phyloP scores from a whole-genome alignment of 2,113 vertebrate genomes.

The Myxocyprinus asiaticus region DNA sequence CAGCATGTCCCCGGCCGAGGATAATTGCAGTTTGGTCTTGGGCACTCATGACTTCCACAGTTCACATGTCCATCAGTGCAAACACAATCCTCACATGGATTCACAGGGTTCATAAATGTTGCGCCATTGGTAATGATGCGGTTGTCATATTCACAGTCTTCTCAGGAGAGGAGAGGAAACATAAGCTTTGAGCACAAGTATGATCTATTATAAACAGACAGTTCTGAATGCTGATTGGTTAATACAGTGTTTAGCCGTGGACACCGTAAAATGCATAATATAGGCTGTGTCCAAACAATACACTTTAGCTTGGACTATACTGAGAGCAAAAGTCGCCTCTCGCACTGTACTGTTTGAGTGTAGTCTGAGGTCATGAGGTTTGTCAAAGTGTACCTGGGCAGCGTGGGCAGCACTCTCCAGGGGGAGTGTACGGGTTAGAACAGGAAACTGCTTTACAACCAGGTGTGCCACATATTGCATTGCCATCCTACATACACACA shows the following conservation, averaged over 20 bases:
- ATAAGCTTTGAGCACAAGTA: background rate
- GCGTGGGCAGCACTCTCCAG: conserved; percentile 81
- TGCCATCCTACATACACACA: conserved; percentile 73
- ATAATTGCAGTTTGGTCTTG: conserved; percentile 75
- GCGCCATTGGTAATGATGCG: conserved; percentile 78
- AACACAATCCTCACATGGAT: conserved; percentile 80
- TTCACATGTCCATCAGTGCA: conserved; percentile 74
- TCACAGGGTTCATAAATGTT: conserved; percentile 73
- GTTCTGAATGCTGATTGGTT: too few relatives aligned
- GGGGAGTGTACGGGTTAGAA: conserved; percentile 69
- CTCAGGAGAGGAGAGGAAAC: background rate
- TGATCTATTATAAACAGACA: too few relatives aligned
- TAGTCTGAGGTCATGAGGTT: background rate
- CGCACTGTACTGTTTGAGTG: too few relatives aligned
- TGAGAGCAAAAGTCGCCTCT: too few relatives aligned
- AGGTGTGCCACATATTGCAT: conserved; percentile 72
- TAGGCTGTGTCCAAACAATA: too few relatives aligned
- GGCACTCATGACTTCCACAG: conserved; percentile 74
- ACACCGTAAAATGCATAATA: too few relatives aligned
- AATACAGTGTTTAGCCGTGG: too few relatives aligned
- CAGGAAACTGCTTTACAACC: conserved; percentile 76
- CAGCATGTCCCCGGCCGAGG: conserved; percentile 81
- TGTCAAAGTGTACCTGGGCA: conserved; percentile 60
- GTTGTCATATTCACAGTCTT: conserved; percentile 78
- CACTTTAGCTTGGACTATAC: too few relatives aligned